Evolutionary conservation across 2,797 vertebrate species (phyloP).

Genomic region (Gymnocypris eckloni): DNA sequence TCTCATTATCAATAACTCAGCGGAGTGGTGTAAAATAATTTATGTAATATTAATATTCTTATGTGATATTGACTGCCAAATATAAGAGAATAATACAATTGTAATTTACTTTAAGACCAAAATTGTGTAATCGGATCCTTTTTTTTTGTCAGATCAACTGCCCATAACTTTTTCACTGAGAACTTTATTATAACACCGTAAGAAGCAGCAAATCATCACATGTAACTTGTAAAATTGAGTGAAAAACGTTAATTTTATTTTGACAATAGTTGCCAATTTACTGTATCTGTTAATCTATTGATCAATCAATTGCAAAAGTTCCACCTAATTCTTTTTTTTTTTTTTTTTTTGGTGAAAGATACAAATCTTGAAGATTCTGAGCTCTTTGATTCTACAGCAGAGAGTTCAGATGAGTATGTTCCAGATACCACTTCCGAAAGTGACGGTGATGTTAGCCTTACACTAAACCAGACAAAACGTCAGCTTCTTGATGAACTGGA

Average conservation of each 20-base stretch:
- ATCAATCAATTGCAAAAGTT: not conserved
- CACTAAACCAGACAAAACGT: not conserved
- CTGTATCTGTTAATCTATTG: no score
- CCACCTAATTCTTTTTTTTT: no score
- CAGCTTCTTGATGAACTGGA: constrained; percentile 14
- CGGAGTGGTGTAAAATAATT: not conserved
- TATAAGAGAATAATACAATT: not conserved
- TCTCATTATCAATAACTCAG: not conserved
- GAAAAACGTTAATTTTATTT: no score
- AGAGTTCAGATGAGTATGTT: constrained; percentile 53
- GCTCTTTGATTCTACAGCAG: constrained; percentile 57
- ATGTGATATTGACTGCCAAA: not conserved
- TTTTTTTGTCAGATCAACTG: no score
- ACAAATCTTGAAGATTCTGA: constrained; percentile 33
- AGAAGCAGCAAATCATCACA: no score
- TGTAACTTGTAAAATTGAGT: no score
- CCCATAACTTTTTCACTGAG: no score
- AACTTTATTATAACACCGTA: no score
- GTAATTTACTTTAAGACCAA: not conserved
- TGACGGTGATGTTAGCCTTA: constrained; percentile 30
- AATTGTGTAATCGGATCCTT: not conserved
- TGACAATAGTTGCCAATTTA: no score
- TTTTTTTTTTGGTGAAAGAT: constrained; percentile 54
- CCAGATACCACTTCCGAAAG: constrained; percentile 43
- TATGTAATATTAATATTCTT: not conserved